phyloP scores from a whole-genome alignment of 2,797 vertebrate species.

The Carapus acus region DNA sequence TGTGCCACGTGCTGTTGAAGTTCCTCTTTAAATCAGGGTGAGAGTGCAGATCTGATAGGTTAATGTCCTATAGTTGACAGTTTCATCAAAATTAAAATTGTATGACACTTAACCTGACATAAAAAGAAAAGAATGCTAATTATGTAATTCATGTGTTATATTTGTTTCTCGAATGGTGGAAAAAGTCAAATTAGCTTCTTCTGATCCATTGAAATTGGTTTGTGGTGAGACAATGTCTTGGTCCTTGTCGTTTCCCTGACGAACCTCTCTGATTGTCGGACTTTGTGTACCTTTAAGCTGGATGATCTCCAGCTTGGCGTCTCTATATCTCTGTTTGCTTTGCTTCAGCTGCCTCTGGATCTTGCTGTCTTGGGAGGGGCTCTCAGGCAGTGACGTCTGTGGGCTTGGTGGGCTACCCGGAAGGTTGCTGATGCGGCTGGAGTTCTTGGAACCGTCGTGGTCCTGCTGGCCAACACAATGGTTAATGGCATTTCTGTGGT shows the following conservation, averaged over 20 bases:
- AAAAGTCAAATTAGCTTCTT: no score
- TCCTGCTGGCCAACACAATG: constrained; percentile 67
- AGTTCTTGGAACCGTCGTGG: constrained; percentile 77
- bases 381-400: constrained; percentile 63
- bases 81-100: no score
- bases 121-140: no score
- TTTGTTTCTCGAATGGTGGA: no score
- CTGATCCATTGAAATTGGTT: no score
- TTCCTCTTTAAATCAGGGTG: constrained; percentile 35
- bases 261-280: not conserved
- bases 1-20: constrained; percentile 65
- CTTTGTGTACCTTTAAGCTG: constrained; percentile 74
- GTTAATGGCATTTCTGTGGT: no score
- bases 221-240: no score
- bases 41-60: not conserved
- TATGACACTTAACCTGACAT: no score
- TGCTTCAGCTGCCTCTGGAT: constrained; percentile 72
- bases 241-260: no score
- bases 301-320: constrained; percentile 62
- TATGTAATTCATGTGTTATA: no score
- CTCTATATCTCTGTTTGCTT: constrained; percentile 65
- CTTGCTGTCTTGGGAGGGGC: constrained; percentile 61
- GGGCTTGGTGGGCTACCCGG: constrained; percentile 68
- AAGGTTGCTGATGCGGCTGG: constrained; percentile 72
- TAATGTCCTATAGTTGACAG: not conserved